Evolutionary conservation across 2,888 invertebrate genomes (phyloP).

Genomic region (Subacronicta megacephala): DNA sequence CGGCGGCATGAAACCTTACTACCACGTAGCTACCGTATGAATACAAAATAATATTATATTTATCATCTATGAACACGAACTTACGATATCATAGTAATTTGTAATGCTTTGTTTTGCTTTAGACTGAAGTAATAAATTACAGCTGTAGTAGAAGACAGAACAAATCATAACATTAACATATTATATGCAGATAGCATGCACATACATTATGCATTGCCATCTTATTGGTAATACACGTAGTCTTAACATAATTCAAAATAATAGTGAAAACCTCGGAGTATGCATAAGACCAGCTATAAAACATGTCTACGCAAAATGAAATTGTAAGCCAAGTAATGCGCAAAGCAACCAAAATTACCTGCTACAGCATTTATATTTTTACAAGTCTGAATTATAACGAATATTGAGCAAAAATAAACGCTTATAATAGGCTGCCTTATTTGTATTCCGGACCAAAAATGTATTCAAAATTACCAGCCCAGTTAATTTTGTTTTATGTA

Average conservation of each 20-base stretch:
- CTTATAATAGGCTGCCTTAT: neutral
- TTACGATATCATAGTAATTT: constrained; percentile 31
- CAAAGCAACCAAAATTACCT: neutral
- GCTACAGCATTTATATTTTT: neutral
- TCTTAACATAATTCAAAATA: too few species aligned
- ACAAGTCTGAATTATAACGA: too few species aligned
- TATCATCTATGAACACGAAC: constrained; percentile 33
- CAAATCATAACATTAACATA: constrained; percentile 38
- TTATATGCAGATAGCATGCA: constrained; percentile 22
- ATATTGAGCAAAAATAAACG: too few species aligned
- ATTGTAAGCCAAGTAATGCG: neutral
- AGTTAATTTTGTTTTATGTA: constrained; percentile 32
- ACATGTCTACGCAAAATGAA: neutral
- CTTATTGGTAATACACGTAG: constrained; percentile 9
- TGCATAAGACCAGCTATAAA: neutral
- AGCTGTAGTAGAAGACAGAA: constrained; percentile 18
- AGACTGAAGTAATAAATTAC: constrained; percentile 33
- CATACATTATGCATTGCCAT: constrained; percentile 21
- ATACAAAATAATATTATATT: constrained; percentile 61
- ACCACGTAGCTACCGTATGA: constrained; percentile 59
- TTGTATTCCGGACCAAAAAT: neutral
- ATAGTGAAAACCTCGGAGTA: constrained; percentile 2
- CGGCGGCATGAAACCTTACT: constrained; percentile 70
- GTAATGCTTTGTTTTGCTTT: constrained; percentile 3
- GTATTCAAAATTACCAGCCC: constrained; percentile 1